Conservation (phyloP, 1,140 invertebrate genomes). For the Drosophila oshimai region DNA sequence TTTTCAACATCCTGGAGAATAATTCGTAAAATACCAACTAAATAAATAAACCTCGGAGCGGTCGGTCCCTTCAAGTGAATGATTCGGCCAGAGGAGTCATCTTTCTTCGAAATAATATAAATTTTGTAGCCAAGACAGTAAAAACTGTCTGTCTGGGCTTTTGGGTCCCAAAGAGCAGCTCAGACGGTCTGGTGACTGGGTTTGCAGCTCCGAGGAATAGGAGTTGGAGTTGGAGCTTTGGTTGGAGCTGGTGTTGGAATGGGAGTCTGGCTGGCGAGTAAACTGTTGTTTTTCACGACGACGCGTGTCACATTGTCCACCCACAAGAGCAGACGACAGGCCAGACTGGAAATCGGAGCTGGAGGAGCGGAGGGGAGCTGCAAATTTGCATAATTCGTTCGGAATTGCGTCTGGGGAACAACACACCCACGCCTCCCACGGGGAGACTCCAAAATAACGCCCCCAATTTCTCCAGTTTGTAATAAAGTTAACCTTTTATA, state of each 20-base stretch:
- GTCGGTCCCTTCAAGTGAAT: conserved; percentile 12
- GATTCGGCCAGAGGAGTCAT: conserved; percentile 59
- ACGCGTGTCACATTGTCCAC: conserved; percentile 79
- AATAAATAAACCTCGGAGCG: conserved; percentile 6
- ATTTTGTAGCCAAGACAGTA: conserved; percentile 76
- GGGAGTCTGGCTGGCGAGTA: conserved; percentile 64
- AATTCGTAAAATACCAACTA: not conserved
- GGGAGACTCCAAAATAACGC: conserved; percentile 7
- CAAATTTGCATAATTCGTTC: conserved; percentile 74
- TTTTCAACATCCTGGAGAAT: not conserved
- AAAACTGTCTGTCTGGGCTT: conserved; percentile 61
- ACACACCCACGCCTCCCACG: conserved; percentile 41
- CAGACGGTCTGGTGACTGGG: conserved; percentile 4
- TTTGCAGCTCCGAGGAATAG: conserved; percentile 7
- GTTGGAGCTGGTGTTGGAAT: conserved; percentile 26
- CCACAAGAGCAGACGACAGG: conserved; percentile 73
- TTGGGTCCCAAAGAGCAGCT: conserved; percentile 24
- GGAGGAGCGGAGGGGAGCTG: not conserved
- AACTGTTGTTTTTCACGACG: conserved; percentile 80
- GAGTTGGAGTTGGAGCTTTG: conserved; percentile 17
- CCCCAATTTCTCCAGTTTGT: conserved; percentile 13
- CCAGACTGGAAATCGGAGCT: conserved; percentile 21
- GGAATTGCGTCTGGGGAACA: conserved; percentile 44
- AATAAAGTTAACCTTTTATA: not conserved
- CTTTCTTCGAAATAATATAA: conserved; percentile 77